Evolutionary conservation across 2,113 vertebrate genomes (phyloP).

Genomic region (Antechinus stuartii): DNA sequence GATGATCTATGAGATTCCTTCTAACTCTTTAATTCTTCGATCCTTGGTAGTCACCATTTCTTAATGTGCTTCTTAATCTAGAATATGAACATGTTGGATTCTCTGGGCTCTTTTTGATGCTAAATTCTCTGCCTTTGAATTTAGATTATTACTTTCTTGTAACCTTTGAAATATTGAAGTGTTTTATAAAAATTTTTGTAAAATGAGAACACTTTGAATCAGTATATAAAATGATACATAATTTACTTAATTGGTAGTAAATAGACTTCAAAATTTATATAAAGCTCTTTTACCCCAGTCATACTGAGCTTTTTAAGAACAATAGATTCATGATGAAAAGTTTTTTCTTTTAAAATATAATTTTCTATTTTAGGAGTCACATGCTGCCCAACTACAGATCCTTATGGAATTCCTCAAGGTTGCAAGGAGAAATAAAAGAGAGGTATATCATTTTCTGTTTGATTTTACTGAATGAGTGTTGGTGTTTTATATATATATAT

Average conservation of each 20-base stretch:
- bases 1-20: background rate
- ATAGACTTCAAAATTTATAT: slow-evolving; percentile 2
- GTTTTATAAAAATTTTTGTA: slow-evolving; percentile 56
- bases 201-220: slow-evolving; percentile 46
- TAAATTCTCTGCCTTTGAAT: background rate
- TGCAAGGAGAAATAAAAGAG: slow-evolving; percentile 97
- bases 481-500: too few relatives aligned
- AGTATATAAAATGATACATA: slow-evolving; percentile 8
- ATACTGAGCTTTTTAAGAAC: slow-evolving; percentile 25
- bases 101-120: background rate
- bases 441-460: slow-evolving; percentile 87
- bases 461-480: slow-evolving; percentile 56
- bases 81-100: background rate
- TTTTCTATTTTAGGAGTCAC: slow-evolving; percentile 92
- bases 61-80: background rate
- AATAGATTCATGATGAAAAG: background rate
- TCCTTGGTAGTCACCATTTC: background rate
- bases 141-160: slow-evolving; percentile 35
- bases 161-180: background rate
- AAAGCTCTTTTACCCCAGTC: slow-evolving; percentile 37
- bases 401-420: slow-evolving; percentile 99
- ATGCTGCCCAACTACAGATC: slow-evolving; percentile 97
- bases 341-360: slow-evolving; percentile 67
- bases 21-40: background rate
- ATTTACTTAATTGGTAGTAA: slow-evolving; percentile 21